Percentiles rank a stretch among this genome's conserved stretches.
Evolutionary conservation across 2,113 vertebrate genomes (phyloP).

Genomic region (Neotragus pygmaeus): DNA sequence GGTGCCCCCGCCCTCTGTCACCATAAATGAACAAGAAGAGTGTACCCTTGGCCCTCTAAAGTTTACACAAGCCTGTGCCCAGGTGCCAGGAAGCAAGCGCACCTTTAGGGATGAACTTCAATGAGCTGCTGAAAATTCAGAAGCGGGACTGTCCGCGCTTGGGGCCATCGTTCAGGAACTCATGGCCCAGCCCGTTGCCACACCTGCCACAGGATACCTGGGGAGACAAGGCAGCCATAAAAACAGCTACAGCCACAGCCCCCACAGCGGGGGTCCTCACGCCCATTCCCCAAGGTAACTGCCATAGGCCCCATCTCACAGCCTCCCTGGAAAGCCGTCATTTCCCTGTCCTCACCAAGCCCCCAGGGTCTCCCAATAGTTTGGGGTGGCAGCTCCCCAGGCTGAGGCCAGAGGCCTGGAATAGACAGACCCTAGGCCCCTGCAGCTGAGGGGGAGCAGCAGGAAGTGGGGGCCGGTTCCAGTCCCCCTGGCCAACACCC

Average conservation of each 20-base stretch:
- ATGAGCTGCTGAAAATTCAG: constrained; percentile 98
- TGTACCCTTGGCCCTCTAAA: neutral
- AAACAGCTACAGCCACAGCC: neutral
- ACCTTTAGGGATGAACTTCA: constrained; percentile 96
- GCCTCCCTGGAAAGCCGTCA: rapidly evolving
- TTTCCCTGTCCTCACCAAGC: neutral
- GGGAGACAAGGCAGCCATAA: neutral
- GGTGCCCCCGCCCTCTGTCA: neutral
- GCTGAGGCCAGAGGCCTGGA: neutral
- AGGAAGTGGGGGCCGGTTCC: neutral
- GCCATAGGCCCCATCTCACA: neutral
- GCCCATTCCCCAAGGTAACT: neutral
- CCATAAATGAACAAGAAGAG: neutral
- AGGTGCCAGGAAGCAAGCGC: neutral
- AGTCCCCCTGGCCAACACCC: neutral
- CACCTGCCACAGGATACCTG: constrained; percentile 96
- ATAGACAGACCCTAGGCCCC: neutral
- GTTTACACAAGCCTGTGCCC: neutral
- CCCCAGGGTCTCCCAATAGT: neutral
- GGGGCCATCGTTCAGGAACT: constrained; percentile 93
- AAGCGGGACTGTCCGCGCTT: constrained; percentile 89
- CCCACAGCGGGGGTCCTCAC: neutral
- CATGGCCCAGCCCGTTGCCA: constrained; percentile 92
- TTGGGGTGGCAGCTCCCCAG: neutral
- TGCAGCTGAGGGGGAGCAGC: neutral